Evolutionary conservation across 2,113 vertebrate species (phyloP), one percentile per base, ranked within the genome.

Genomic region (Oophaga pumilio): DNA sequence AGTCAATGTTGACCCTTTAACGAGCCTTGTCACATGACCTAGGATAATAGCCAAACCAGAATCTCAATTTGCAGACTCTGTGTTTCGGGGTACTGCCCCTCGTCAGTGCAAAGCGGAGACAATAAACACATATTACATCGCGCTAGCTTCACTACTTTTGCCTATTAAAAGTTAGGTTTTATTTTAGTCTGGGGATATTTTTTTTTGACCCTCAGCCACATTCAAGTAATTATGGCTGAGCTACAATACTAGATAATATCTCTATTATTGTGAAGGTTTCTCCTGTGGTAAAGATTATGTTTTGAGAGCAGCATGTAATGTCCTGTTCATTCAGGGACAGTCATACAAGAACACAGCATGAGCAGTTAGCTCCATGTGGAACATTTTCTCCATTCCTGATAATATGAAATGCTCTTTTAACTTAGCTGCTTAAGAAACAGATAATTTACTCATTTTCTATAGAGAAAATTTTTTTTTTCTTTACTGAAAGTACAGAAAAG

Each of bases 351-450:
- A 50, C 43, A 53, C 22, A 78, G 22, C n/a, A 78, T 56, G 74
- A 76, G 20, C 20, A 49, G 28, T 49, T 49, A 9, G 71, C 33
- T 8, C 28, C 17, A 20, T 74, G n/a, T 78, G n/a, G 33, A 49
- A 78, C 76, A 57, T 78, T 57, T 78, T 57, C 13, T 26, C 50
- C n/a, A 56, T 53, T 78, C 12, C 52, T 78, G 76, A 56, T 78
- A 24, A 78, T 57, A 78, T 53, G 52, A 78, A 78, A 26, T 56
- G 52, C 57, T n/a, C 74, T 49, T 74, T 74, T 17, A 74, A 7
- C 71, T 74, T 28, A 74, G 71, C 14, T 2, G 18, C n/a, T 57
- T 28, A 79, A 79, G 53, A 53, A 56, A 89, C 94, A 94, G 15
- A 53, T 60, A 80, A 33, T 62, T 60, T 62, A 26, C 26, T 69